These are phyloP conservation scores for Gastrophysa polygoni DNA, from an alignment of 2,888 invertebrate species.

Conservation along the genomic window DNA sequence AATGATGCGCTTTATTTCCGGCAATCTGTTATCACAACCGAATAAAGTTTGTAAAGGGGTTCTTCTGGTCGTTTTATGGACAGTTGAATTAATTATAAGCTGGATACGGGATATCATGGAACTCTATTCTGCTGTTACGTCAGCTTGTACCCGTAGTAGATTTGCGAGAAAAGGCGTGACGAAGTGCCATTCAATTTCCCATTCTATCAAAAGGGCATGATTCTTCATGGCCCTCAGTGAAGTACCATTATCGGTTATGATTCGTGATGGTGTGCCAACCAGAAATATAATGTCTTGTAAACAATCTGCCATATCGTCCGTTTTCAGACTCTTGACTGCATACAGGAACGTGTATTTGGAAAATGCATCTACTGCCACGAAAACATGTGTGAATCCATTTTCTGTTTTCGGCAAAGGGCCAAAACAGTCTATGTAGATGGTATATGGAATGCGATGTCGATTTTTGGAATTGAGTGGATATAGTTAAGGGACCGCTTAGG, in stretches of 20 bases:
- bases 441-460: too few species aligned
- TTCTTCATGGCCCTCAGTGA: too few species aligned
- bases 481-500: too few species aligned
- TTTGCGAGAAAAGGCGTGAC: too few species aligned
- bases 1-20: too few species aligned
- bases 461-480: too few species aligned
- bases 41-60: too few species aligned
- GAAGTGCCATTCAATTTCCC: too few species aligned
- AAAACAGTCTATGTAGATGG: neutral
- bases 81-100: neutral
- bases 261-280: neutral
- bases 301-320: neutral
- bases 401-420: slow-evolving; percentile 9
- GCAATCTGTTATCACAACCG: too few species aligned
- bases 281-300: neutral
- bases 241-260: too few species aligned
- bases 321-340: slow-evolving; percentile 1
- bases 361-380: slow-evolving; percentile 9
- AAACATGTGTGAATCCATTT: neutral
- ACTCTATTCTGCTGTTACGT: neutral
- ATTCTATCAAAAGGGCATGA: too few species aligned
- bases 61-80: neutral
- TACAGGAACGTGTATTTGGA: neutral
- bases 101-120: neutral
- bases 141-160: neutral